Conservation (phyloP, 2,113 vertebrate genomes). For the Notothenia rossii region DNA sequence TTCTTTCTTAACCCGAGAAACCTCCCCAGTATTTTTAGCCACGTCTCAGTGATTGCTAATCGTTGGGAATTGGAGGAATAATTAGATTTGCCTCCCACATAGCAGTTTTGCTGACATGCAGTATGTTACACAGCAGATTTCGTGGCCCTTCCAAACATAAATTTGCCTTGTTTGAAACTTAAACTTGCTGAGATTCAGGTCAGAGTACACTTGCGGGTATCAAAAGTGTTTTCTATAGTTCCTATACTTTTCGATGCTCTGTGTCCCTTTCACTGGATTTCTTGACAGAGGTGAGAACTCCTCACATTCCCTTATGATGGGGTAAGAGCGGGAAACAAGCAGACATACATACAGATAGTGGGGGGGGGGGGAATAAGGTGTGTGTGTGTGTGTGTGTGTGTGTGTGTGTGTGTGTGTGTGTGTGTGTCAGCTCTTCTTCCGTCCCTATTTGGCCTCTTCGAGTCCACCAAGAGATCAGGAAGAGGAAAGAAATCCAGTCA, state of each 20-base stretch:
- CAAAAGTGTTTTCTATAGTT: not conserved
- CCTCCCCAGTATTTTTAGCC: conserved; percentile 29
- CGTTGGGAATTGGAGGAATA: conserved; percentile 38
- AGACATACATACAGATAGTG: conserved; percentile 21
- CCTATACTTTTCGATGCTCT: conserved; percentile 3
- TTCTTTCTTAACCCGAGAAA: conserved; percentile 31
- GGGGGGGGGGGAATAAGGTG: not conserved
- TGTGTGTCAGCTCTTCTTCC: conserved; percentile 24
- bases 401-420: conserved; percentile 32
- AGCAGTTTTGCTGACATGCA: conserved; percentile 41
- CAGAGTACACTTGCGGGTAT: not conserved
- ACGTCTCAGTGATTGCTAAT: conserved; percentile 34
- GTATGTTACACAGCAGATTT: conserved; percentile 23
- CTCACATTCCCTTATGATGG: conserved; percentile 45
- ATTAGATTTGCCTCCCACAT: conserved; percentile 42
- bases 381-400: conserved; percentile 40
- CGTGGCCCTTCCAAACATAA: not conserved
- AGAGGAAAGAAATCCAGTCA: conserved; percentile 32
- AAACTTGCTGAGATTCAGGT: not conserved
- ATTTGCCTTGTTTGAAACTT: conserved; percentile 30
- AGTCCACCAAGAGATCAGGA: conserved; percentile 39
- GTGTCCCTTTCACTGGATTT: conserved; percentile 46
- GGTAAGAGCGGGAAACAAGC: not conserved
- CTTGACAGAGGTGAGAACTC: conserved; percentile 54
- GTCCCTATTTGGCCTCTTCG: conserved; percentile 37